Conservation (phyloP, 1,140 invertebrate species). For the Nephila pilipes region DNA sequence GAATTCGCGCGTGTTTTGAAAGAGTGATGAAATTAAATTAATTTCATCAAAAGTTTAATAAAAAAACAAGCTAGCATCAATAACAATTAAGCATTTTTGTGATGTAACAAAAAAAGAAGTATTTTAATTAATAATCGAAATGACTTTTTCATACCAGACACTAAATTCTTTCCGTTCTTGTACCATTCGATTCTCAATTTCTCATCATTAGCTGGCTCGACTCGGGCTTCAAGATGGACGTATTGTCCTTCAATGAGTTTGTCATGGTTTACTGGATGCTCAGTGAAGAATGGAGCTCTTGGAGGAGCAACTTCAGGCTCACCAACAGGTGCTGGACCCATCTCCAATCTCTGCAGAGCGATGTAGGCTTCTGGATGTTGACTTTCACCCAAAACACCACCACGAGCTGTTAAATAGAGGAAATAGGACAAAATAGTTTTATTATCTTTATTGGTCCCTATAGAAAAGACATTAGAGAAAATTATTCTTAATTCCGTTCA, state of each 20-base stretch:
- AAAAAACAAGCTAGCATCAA: too few species aligned
- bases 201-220: constrained; percentile 82
- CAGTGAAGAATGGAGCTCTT: constrained; percentile 95
- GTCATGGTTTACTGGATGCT: constrained; percentile 92
- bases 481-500: too few species aligned
- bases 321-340: constrained; percentile 93
- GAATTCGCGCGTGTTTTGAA: too few species aligned
- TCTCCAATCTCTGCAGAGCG: constrained; percentile 93
- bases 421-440: background rate
- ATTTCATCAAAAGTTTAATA: too few species aligned
- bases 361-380: constrained; percentile 93
- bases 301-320: constrained; percentile 86
- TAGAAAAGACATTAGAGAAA: too few species aligned
- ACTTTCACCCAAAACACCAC: constrained; percentile 88
- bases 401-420: constrained; percentile 82
- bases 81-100: too few species aligned
- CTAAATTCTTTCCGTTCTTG: constrained; percentile 93
- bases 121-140: background rate
- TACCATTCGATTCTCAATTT: constrained; percentile 90
- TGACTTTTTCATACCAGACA: constrained; percentile 85
- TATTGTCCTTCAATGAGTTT: constrained; percentile 89
- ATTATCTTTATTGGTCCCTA: too few species aligned
- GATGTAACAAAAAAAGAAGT: too few species aligned
- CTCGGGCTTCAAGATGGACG: constrained; percentile 79
- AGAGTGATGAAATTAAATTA: too few species aligned